These are phyloP conservation scores for Phthorimaea operculella DNA, from an alignment of 1,140 invertebrate species.

Conservation along the genomic window DNA sequence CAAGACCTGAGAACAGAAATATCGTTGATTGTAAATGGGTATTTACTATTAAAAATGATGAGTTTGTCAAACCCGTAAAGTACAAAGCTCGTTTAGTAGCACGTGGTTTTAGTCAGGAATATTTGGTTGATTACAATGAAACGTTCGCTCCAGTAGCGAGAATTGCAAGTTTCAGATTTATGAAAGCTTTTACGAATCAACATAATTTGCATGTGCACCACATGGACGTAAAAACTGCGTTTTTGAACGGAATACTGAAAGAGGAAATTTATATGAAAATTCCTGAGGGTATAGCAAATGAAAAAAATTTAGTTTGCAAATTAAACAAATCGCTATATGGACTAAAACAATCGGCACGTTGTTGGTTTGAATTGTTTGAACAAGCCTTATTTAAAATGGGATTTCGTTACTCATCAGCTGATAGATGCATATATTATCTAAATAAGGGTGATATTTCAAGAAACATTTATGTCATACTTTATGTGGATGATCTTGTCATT, in stretches of 20 bases:
- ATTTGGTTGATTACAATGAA: too few species aligned
- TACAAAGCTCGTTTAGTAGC: too few species aligned
- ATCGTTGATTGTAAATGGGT: conserved; percentile 36
- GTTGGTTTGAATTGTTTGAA: conserved; percentile 20
- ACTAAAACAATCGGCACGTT: conserved; percentile 14
- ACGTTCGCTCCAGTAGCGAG: too few species aligned
- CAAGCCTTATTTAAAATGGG: conserved; percentile 11
- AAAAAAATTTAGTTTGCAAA: conserved; percentile 14
- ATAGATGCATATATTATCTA: conserved; percentile 10
- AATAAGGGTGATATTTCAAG: conserved; percentile 20
- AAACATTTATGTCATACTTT: conserved; percentile 22
- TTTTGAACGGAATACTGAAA: conserved; percentile 38
- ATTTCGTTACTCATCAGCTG: conserved; percentile 2
- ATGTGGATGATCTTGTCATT: conserved; percentile 10
- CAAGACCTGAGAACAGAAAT: conserved; percentile 37
- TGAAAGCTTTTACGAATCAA: conserved; percentile 54
- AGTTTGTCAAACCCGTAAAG: conserved; percentile 28
- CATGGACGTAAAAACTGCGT: conserved; percentile 18
- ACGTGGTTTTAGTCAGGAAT: too few species aligned
- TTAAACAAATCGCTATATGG: conserved; percentile 18
- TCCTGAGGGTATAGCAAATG: conserved; percentile 26
- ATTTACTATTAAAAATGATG: conserved; percentile 31
- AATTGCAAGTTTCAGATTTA: conserved; percentile 32
- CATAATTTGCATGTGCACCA: conserved; percentile 42
- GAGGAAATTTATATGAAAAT: conserved; percentile 46